These are phyloP conservation scores for Cyprinodon tularosa DNA, from an alignment of 2,113 vertebrate species.

Conservation along the genomic window DNA sequence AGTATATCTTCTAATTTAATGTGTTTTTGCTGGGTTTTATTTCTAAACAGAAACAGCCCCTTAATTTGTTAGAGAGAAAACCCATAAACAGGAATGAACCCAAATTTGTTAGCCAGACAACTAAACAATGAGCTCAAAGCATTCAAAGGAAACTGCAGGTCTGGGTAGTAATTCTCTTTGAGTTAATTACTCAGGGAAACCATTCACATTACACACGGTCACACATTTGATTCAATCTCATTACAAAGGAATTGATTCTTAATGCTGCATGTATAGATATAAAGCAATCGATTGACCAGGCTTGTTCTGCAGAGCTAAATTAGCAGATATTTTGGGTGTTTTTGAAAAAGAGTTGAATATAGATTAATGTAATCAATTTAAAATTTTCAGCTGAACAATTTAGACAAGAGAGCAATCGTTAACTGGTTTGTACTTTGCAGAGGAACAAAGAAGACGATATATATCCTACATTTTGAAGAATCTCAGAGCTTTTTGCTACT, in stretches of 20 bases:
- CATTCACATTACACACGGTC: background rate
- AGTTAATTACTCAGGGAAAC: conserved; percentile 4
- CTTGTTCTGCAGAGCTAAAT: background rate
- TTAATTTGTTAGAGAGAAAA: background rate
- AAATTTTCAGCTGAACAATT: background rate
- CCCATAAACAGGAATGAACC: background rate
- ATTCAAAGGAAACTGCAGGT: background rate
- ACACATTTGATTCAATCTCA: background rate
- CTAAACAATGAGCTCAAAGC: background rate
- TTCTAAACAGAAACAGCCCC: background rate
- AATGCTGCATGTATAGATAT: background rate
- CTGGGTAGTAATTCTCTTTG: background rate
- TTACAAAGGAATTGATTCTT: conserved; percentile 7
- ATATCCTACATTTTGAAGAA: background rate
- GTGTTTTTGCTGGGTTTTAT: background rate
- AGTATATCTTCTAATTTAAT: background rate
- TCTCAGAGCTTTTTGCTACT: background rate
- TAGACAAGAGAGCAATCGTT: background rate
- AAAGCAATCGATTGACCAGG: background rate
- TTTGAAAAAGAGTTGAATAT: background rate
- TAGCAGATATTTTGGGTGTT: background rate
- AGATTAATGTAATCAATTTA: background rate
- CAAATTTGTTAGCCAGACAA: background rate
- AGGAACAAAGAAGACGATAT: background rate
- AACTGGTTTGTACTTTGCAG: background rate